phyloP scores from a whole-genome alignment of 1,140 invertebrate species.

The Dreissena rostriformis region DNA sequence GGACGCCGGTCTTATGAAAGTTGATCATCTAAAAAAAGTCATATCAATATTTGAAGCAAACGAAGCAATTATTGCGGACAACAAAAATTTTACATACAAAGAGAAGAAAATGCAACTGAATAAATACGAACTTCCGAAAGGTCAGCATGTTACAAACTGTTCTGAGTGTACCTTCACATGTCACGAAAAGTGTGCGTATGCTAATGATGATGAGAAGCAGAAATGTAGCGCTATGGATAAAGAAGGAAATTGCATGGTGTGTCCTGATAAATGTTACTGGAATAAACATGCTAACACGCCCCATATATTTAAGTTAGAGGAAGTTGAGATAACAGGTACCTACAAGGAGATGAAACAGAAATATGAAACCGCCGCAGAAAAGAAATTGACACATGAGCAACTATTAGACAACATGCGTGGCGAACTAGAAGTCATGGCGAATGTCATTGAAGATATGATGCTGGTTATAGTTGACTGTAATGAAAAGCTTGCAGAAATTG shows the following conservation, averaged over 20 bases:
- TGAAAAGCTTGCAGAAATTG: constrained; percentile 11
- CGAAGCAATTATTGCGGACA: constrained; percentile 48
- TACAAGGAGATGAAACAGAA: constrained; percentile 19
- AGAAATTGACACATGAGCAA: constrained; percentile 25
- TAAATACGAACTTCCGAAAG: not conserved
- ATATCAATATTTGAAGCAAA: constrained; percentile 21
- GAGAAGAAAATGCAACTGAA: constrained; percentile 9
- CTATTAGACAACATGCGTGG: not conserved
- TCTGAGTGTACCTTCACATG: constrained; percentile 49
- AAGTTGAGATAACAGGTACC: not conserved
- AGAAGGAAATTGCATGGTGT: constrained; percentile 39
- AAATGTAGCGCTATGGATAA: constrained; percentile 13
- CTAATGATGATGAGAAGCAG: constrained; percentile 23
- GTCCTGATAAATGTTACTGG: constrained; percentile 52
- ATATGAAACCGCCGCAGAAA: not conserved
- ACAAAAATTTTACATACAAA: constrained; percentile 47
- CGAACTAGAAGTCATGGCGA: not conserved
- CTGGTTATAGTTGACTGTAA: constrained; percentile 11
- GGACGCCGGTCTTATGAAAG: not conserved
- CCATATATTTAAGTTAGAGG: not conserved
- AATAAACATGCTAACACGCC: constrained; percentile 32
- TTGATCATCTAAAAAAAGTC: constrained; percentile 5
- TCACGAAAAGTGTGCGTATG: constrained; percentile 14
- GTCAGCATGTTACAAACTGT: constrained; percentile 57
- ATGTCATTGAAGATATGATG: not conserved